Evolutionary conservation across 1,140 invertebrate genomes (phyloP).

Genomic region (Diabrotica undecimpunctata): DNA sequence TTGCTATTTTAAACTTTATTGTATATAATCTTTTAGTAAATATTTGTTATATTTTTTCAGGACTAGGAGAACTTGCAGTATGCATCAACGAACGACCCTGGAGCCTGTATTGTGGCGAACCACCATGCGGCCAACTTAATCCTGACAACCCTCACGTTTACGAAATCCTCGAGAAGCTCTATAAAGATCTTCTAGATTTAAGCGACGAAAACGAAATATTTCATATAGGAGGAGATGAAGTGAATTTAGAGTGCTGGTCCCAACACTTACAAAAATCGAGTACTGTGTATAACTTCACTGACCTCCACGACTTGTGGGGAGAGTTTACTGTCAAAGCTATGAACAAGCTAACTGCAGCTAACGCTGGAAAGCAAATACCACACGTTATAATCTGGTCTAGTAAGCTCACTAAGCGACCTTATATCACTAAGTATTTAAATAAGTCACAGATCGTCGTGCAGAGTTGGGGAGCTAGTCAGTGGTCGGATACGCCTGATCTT

Average conservation of each 20-base stretch:
- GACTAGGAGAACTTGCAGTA: conserved; percentile 65
- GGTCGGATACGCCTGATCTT: conserved; percentile 70
- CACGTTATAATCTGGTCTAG: conserved; percentile 75
- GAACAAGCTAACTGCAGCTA: conserved; percentile 59
- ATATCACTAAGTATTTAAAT: conserved; percentile 58
- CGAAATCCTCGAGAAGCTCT: conserved; percentile 63
- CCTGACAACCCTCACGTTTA: conserved; percentile 73
- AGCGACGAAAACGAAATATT: conserved; percentile 66
- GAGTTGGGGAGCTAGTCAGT: conserved; percentile 73
- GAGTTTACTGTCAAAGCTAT: conserved; percentile 68
- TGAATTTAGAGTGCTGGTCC: conserved; percentile 71
- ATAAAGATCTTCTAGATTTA: conserved; percentile 62
- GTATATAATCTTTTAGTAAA: too few relatives aligned
- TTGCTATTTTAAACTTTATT: too few relatives aligned
- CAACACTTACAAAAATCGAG: conserved; percentile 53
- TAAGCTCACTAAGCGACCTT: conserved; percentile 69
- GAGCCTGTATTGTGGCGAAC: conserved; percentile 74
- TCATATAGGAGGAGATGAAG: conserved; percentile 83
- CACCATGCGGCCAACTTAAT: conserved; percentile 80
- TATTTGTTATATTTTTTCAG: conserved; percentile 11
- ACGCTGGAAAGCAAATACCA: conserved; percentile 59
- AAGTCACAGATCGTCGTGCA: conserved; percentile 59
- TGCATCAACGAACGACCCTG: conserved; percentile 75
- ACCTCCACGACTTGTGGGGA: conserved; percentile 72
- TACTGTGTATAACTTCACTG: conserved; percentile 63